phyloP scores from a whole-genome alignment of 2,113 vertebrate species.

The Dromiciops gliroides region DNA sequence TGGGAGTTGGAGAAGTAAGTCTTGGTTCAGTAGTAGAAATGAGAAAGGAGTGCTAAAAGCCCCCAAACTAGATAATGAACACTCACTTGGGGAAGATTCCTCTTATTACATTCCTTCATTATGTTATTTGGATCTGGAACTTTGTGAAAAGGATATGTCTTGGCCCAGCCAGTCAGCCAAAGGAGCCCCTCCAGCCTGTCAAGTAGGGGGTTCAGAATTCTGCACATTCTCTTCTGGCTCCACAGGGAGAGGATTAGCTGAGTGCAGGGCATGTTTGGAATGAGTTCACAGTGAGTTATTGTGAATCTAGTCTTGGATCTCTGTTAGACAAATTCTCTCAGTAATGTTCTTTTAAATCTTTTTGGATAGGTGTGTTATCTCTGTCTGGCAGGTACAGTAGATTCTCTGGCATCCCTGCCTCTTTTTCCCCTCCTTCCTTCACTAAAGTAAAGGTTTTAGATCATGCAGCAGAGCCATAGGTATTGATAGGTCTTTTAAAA shows the following conservation, averaged over 20 bases:
- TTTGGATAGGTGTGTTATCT: neutral
- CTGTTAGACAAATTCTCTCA: constrained; percentile 21
- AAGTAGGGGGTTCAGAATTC: constrained; percentile 57
- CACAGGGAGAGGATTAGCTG: constrained; percentile 62
- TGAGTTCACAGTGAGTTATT: constrained; percentile 56
- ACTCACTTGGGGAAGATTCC: neutral
- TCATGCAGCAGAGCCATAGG: constrained; percentile 8
- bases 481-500: too few species aligned
- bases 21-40: constrained; percentile 1
- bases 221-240: constrained; percentile 72
- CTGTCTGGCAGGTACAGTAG: constrained; percentile 25
- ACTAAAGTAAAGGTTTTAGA: neutral
- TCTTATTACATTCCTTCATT: neutral
- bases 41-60: constrained; percentile 27
- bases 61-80: neutral
- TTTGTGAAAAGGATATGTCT: constrained; percentile 41
- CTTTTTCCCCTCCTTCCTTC: constrained; percentile 21
- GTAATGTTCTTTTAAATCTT: constrained; percentile 17
- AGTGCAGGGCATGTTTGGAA: constrained; percentile 77
- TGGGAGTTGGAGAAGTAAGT: constrained; percentile 32
- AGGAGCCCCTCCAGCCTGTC: constrained; percentile 19
- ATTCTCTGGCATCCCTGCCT: constrained; percentile 21
- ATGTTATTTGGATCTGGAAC: constrained; percentile 25
- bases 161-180: constrained; percentile 23
- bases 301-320: constrained; percentile 33